Evolutionary conservation across 2,888 invertebrate genomes (phyloP).

Genomic region (Erebia ligea): DNA sequence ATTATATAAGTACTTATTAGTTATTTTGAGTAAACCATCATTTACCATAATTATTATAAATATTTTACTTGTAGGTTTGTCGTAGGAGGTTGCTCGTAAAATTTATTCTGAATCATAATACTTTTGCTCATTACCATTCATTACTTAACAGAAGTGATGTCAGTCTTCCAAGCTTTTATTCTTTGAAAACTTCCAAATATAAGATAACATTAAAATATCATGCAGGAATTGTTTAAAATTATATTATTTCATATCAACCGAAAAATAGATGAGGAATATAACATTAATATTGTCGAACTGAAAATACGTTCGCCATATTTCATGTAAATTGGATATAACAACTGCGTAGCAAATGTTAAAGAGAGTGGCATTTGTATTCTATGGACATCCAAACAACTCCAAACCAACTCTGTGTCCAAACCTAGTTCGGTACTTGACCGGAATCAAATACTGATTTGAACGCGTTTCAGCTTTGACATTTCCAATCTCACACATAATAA

Average conservation of each 20-base stretch:
- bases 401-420: too few species aligned
- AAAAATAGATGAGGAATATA: neutral
- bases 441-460: conserved; percentile 22
- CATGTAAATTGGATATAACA: neutral
- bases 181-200: neutral
- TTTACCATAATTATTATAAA: neutral
- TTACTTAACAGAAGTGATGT: neutral
- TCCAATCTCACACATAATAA: conserved; percentile 13
- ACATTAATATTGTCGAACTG: neutral
- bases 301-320: neutral
- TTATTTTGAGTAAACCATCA: neutral
- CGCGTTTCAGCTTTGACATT: conserved; percentile 1
- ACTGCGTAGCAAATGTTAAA: neutral
- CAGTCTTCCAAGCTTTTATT: neutral
- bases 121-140: neutral
- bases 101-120: neutral
- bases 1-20: too few species aligned
- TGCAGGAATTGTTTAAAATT: neutral
- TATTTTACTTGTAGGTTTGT: neutral
- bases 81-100: neutral
- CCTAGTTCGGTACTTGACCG: conserved; percentile 6
- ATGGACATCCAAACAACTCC: neutral
- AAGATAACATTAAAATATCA: neutral
- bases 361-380: conserved; percentile 7
- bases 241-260: neutral